Evolutionary conservation across 2,888 invertebrate species (phyloP), one percentile per base, ranked within the genome.

Genomic region (Onthophagus sagittarius): DNA sequence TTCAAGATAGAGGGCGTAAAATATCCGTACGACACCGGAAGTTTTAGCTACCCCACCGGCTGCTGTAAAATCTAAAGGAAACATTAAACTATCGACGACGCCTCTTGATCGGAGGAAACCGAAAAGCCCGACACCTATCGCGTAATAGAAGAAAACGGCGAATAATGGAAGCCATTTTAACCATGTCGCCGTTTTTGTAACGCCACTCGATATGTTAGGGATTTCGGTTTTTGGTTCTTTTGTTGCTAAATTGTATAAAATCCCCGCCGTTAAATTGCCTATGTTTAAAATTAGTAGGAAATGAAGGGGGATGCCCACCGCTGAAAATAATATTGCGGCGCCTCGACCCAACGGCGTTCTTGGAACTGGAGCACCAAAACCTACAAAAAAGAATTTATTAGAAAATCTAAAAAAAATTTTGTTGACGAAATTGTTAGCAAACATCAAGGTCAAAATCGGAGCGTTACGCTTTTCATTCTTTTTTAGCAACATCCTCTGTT

Each of bases 341-440:
- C 88, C 88, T 75, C 91, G 86, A 0, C 92, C 92, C 79, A 88
- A 85, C 2, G 88, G 81, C 0, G 92, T 92, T 15, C 90, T 88
- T 0, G 92, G 92, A 3, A 92, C 90, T 0, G 92, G 92, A 0
- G 92, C 92, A 0, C 92, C 92, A 79, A 92, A 92, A 76, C 92
- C 92, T 92, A 80, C 1, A 83, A 82, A 75, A 73, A n/a, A n/a
- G n/a, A n/a, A n/a, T n/a, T n/a, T n/a, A n/a, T n/a, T n/a, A n/a
- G n/a, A n/a, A 72, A 63, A 63, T 23, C 23, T 23, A 23, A 23
- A 23, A 1, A 1, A 23, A 2, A 2, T 23, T 23, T 23, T 23
- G 23, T 23, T 23, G 2, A 3, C 23, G 39, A 53, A 53, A 53
- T 53, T 53, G 39, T 53, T 53, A 53, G 39, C 39, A 53, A 11